Conservation (phyloP, 2,888 invertebrate genomes). For the Eurytoma californica region DNA sequence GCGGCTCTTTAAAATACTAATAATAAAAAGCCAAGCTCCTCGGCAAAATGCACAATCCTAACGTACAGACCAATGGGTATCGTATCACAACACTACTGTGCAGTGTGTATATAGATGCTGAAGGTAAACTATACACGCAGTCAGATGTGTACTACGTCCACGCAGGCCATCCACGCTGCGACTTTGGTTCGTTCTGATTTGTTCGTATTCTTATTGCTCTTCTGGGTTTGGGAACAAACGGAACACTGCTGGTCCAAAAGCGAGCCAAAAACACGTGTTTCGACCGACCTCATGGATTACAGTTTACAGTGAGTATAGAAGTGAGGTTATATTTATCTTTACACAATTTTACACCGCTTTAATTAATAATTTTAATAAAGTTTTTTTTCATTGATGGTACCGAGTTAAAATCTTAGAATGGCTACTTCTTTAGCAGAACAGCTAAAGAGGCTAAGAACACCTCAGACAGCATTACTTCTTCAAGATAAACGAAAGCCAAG, state of each 20-base stretch:
- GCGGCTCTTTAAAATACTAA: background rate
- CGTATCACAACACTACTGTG: too few species aligned
- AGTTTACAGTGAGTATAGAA: slow-evolving; percentile 3
- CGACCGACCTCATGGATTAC: too few species aligned
- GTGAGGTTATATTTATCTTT: slow-evolving; percentile 33
- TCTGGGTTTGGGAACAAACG: too few species aligned
- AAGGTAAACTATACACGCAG: too few species aligned
- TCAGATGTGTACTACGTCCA: too few species aligned
- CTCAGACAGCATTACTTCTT: slow-evolving; percentile 83
- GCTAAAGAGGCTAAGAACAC: slow-evolving; percentile 83
- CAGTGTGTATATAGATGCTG: too few species aligned
- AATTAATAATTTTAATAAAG: background rate
- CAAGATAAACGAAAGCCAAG: slow-evolving; percentile 86
- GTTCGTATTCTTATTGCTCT: too few species aligned
- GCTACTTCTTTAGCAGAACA: slow-evolving; percentile 79
- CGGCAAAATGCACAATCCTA: background rate
- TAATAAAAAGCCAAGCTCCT: background rate
- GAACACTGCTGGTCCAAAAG: too few species aligned
- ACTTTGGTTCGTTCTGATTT: too few species aligned
- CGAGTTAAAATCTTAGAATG: slow-evolving; percentile 41
- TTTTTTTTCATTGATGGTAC: background rate
- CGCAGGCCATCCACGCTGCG: too few species aligned
- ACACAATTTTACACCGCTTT: background rate
- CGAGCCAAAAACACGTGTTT: too few species aligned
- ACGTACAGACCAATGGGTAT: background rate